Evolutionary conservation across 2,797 vertebrate species (phyloP).

Genomic region (Cyprinodon diabolis): DNA sequence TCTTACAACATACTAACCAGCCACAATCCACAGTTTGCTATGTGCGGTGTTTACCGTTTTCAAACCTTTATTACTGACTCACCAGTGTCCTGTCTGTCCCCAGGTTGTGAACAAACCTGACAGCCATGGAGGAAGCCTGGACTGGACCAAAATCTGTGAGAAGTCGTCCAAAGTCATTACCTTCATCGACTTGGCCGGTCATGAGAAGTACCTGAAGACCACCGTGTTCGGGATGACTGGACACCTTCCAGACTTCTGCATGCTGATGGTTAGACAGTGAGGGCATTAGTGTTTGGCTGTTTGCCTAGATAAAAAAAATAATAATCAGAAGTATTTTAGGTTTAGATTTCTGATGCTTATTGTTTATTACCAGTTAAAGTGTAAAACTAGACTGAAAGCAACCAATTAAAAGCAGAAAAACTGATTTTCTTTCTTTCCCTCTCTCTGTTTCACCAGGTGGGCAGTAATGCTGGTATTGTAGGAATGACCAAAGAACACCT

Average conservation of each 20-base stretch:
- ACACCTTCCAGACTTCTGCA: conserved; percentile 97
- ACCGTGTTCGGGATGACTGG: conserved; percentile 98
- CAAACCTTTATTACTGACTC: not conserved
- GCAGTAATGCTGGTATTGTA: conserved; percentile 97
- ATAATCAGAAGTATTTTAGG: too few species aligned
- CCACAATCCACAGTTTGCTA: too few species aligned
- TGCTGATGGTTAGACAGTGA: conserved; percentile 92
- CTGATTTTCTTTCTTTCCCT: not conserved
- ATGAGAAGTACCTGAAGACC: conserved; percentile 98
- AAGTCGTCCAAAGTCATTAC: conserved; percentile 98
- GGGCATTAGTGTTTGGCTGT: not conserved
- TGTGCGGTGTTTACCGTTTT: not conserved
- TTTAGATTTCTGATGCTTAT: not conserved
- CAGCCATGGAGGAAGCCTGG: conserved; percentile 93
- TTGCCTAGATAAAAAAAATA: not conserved
- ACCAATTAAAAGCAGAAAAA: not conserved
- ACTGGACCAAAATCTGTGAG: conserved; percentile 99
- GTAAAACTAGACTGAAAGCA: not conserved
- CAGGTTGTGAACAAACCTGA: conserved; percentile 96
- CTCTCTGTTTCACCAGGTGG: conserved; percentile 82
- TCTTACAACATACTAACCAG: too few species aligned
- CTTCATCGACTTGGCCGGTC: conserved; percentile 96
- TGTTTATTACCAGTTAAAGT: too few species aligned
- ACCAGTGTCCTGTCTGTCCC: not conserved
- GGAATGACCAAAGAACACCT: conserved; percentile 99